These are phyloP conservation scores for Papilio polyxenes DNA, from an alignment of 1,140 invertebrate genomes.

Conservation along the genomic window DNA sequence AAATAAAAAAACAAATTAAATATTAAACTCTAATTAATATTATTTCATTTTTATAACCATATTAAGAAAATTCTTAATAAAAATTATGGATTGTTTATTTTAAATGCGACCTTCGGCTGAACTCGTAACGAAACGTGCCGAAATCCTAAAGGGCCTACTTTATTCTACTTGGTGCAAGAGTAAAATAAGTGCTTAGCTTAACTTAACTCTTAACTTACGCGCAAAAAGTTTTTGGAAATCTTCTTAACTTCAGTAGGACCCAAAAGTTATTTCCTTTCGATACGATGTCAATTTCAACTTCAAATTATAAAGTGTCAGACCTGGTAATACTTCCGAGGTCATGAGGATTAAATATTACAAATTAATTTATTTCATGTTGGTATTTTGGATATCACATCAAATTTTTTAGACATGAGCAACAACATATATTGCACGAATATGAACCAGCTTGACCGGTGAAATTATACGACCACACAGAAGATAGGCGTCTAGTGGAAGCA, in stretches of 20 bases:
- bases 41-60: too few relatives aligned
- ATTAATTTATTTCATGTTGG: not conserved
- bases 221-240: not conserved
- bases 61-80: not conserved
- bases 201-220: not conserved
- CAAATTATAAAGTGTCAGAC: not conserved
- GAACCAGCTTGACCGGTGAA: too few relatives aligned
- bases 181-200: not conserved
- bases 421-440: too few relatives aligned
- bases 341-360: not conserved
- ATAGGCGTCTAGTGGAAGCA: too few relatives aligned
- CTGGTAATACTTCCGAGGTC: not conserved
- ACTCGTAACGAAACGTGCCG: not conserved
- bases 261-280: not conserved
- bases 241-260: not conserved
- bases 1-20: too few relatives aligned
- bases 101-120: not conserved
- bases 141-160: not conserved
- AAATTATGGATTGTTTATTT: not conserved
- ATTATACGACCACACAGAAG: too few relatives aligned
- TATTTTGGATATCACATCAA: too few relatives aligned
- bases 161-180: not conserved
- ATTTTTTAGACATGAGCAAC: too few relatives aligned
- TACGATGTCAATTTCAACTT: not conserved
- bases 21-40: too few relatives aligned